phyloP scores from a whole-genome alignment of 2,888 invertebrate species.

The Drosophila seclusa region DNA sequence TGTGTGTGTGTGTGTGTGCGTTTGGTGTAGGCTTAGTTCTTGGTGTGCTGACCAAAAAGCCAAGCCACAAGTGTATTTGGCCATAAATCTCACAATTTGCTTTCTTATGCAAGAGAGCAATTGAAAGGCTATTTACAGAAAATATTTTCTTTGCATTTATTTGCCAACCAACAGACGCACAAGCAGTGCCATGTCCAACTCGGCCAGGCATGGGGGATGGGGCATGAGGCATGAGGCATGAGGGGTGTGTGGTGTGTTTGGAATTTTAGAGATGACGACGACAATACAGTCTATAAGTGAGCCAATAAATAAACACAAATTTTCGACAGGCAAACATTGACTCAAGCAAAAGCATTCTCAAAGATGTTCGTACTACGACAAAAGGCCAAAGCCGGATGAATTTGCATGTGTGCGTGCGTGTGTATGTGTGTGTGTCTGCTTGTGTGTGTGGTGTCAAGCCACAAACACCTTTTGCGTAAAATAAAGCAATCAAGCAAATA shows the following conservation, averaged over 20 bases:
- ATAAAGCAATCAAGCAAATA: constrained; percentile 82
- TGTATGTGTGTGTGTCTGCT: constrained; percentile 12
- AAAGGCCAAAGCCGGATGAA: constrained; percentile 25
- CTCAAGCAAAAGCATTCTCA: constrained; percentile 72
- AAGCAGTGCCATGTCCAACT: constrained; percentile 17
- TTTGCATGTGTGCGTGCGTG: constrained; percentile 27
- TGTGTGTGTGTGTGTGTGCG: constrained; percentile 18
- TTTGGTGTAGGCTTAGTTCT: constrained; percentile 15
- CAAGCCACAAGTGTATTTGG: constrained; percentile 76
- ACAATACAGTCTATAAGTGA: constrained; percentile 58
- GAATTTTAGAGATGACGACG: constrained; percentile 23
- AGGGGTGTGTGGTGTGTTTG: not conserved
- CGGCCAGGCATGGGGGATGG: not conserved
- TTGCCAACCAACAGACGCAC: constrained; percentile 59
- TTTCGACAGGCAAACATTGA: constrained; percentile 77
- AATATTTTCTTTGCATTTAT: constrained; percentile 78
- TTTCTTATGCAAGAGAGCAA: constrained; percentile 67
- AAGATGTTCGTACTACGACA: constrained; percentile 57
- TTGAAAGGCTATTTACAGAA: constrained; percentile 71
- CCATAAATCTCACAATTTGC: constrained; percentile 73
- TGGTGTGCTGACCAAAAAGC: constrained; percentile 57
- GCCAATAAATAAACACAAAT: constrained; percentile 75
- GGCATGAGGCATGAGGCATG: not conserved
- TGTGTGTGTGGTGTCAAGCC: constrained; percentile 70
- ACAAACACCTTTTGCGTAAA: constrained; percentile 81